Percentiles rank a stretch among this genome's conserved stretches.
Evolutionary conservation across 2,797 vertebrate species (phyloP).

Genomic region (Pangasius macronema): DNA sequence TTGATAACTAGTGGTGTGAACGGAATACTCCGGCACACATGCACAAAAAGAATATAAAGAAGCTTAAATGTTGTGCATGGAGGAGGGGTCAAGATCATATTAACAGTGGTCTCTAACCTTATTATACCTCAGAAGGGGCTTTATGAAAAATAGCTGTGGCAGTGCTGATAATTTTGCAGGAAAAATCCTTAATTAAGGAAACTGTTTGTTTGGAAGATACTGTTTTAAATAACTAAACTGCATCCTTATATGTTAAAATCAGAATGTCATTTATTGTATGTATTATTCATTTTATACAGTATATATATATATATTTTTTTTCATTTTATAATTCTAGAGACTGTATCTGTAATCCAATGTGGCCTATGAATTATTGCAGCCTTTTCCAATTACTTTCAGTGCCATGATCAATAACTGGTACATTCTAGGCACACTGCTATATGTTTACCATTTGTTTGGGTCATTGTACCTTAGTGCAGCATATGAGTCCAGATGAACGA

Average conservation of each 20-base stretch:
- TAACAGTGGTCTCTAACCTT: background rate
- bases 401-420: background rate
- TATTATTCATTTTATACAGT: background rate
- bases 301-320: background rate
- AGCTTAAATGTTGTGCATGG: background rate
- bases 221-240: background rate
- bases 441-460: background rate
- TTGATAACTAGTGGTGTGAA: background rate
- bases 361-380: background rate
- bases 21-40: background rate
- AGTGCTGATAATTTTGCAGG: background rate
- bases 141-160: background rate
- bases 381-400: constrained; percentile 3
- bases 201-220: background rate
- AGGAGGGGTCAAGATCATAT: background rate
- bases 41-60: background rate
- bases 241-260: background rate
- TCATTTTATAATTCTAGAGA: background rate
- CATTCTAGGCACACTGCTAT: background rate
- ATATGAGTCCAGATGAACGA: background rate
- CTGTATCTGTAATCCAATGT: background rate
- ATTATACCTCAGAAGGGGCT: background rate
- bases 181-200: background rate
- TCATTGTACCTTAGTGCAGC: background rate
- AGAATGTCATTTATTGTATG: background rate